These are phyloP conservation scores for Steinernema scapterisci DNA, from an alignment of 2,888 invertebrate species.

Conservation along the genomic window DNA sequence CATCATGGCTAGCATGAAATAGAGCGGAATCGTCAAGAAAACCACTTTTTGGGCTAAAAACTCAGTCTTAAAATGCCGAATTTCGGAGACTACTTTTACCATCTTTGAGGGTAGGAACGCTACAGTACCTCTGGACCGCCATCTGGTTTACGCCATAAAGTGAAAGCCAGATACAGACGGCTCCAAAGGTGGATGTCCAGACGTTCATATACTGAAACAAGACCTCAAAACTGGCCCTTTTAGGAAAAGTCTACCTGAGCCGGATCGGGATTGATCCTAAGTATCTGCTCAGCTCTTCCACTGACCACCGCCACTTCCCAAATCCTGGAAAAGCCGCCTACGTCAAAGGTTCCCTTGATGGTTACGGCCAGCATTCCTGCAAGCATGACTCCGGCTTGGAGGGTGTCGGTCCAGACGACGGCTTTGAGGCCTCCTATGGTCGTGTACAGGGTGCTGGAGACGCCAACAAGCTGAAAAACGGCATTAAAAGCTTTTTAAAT, in stretches of 20 bases:
- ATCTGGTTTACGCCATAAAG: conserved; percentile 35
- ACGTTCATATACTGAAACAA: conserved; percentile 15
- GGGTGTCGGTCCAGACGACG: conserved; percentile 37
- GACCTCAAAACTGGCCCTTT: not conserved
- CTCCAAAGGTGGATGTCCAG: conserved; percentile 20
- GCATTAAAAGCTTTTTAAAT: not conserved
- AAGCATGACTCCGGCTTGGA: conserved; percentile 37
- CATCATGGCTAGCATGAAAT: not conserved
- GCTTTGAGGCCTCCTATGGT: conserved; percentile 39
- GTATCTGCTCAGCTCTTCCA: conserved; percentile 4
- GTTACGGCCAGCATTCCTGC: conserved; percentile 28
- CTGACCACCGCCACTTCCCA: not conserved
- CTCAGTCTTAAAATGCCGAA: not conserved
- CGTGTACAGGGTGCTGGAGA: conserved; percentile 35
- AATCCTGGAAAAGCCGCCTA: conserved; percentile 13
- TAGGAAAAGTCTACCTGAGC: conserved; percentile 1
- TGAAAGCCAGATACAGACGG: conserved; percentile 46
- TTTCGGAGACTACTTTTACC: not conserved
- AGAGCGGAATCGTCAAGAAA: conserved; percentile 47
- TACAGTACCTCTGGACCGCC: conserved; percentile 26
- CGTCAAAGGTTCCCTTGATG: conserved; percentile 27
- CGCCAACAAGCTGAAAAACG: conserved; percentile 30
- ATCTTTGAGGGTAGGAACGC: conserved; percentile 3
- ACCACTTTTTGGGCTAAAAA: conserved; percentile 36
- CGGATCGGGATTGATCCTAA: conserved; percentile 1